These are phyloP conservation scores for Pseudomyrmex pallidus DNA, from an alignment of 1,140 invertebrate genomes.

Conservation along the genomic window DNA sequence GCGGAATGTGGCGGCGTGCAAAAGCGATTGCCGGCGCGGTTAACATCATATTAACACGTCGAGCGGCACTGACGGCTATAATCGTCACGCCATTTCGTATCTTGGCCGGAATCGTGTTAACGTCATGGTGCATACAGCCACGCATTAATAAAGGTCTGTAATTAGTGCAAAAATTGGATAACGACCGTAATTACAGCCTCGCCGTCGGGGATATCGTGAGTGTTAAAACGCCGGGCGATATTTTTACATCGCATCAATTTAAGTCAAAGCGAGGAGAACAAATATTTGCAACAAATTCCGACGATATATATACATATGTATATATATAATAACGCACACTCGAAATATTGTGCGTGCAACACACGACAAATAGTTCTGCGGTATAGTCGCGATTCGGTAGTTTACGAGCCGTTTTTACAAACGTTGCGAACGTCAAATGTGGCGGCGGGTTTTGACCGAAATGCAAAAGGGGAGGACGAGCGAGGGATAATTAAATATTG, in stretches of 20 bases:
- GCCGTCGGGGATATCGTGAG: background rate
- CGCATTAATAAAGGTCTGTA: conserved; percentile 34
- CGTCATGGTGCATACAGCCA: conserved; percentile 23
- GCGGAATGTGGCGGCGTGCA: background rate
- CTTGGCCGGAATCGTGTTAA: conserved; percentile 48
- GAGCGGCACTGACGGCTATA: conserved; percentile 15
- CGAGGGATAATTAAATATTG: conserved; percentile 77
- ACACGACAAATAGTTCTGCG: conserved; percentile 13
- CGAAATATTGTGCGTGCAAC: too few species aligned
- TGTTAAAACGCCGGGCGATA: conserved; percentile 7
- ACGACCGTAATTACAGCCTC: background rate
- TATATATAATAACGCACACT: too few species aligned
- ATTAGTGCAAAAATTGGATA: conserved; percentile 41
- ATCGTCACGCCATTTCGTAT: conserved; percentile 56
- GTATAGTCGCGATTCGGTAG: background rate
- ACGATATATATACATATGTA: too few species aligned
- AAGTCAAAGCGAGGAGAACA: background rate
- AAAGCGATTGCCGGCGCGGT: background rate
- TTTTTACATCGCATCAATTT: conserved; percentile 24
- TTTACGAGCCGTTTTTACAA: background rate
- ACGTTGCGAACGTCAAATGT: background rate
- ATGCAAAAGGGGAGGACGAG: conserved; percentile 25
- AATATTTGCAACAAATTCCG: background rate
- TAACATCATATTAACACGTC: conserved; percentile 52
- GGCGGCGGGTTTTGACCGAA: background rate